These are phyloP conservation scores for Aethes cnicana DNA, from an alignment of 2,888 invertebrate genomes.

Conservation along the genomic window DNA sequence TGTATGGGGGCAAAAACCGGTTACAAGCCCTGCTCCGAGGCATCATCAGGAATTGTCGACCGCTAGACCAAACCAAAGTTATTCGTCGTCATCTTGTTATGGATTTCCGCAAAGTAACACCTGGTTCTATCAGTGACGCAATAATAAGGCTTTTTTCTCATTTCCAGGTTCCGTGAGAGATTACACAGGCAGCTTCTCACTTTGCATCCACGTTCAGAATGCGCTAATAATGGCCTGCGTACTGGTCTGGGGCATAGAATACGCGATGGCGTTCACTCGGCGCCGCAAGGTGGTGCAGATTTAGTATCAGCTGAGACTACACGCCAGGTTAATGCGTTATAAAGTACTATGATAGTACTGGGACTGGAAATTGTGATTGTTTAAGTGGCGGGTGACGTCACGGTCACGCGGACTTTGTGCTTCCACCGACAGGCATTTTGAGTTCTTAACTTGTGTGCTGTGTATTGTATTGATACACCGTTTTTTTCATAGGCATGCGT, in stretches of 20 bases:
- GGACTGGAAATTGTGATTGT: background rate
- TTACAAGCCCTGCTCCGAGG: too few relatives aligned
- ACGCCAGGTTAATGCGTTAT: too few relatives aligned
- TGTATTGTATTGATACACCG: background rate
- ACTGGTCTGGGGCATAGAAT: slow-evolving; percentile 87
- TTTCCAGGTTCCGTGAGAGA: slow-evolving; percentile 87
- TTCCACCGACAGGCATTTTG: background rate
- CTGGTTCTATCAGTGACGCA: background rate
- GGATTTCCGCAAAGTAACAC: too few relatives aligned
- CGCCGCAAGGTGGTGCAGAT: slow-evolving; percentile 76
- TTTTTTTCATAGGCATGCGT: too few relatives aligned
- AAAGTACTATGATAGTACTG: background rate
- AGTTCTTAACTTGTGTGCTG: background rate
- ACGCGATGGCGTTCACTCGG: slow-evolving; percentile 69
- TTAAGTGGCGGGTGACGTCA: slow-evolving; percentile 4
- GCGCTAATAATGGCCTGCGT: slow-evolving; percentile 86
- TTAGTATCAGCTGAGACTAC: slow-evolving; percentile 42
- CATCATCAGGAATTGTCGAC: too few relatives aligned
- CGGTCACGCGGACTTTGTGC: background rate
- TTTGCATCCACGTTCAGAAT: slow-evolving; percentile 88
- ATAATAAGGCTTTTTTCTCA: background rate
- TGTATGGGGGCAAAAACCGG: too few relatives aligned
- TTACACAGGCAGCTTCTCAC: slow-evolving; percentile 85
- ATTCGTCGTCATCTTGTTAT: too few relatives aligned
- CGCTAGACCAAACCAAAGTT: too few relatives aligned